phyloP scores from a whole-genome alignment of 2,888 invertebrate species.

The Eupeodes latifasciatus region DNA sequence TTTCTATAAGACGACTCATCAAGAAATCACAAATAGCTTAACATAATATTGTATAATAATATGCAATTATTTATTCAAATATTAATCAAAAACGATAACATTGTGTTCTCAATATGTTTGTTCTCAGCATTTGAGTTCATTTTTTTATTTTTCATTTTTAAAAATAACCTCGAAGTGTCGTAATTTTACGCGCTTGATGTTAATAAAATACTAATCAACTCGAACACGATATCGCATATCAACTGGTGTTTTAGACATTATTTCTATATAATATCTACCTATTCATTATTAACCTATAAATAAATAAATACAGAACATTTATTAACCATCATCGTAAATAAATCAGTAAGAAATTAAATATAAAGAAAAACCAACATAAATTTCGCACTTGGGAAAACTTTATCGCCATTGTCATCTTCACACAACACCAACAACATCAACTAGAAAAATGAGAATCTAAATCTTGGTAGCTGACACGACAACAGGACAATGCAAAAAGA shows the following conservation, averaged over 20 bases:
- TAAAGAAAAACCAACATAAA: constrained; percentile 8
- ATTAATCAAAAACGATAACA: constrained; percentile 46
- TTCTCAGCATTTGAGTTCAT: constrained; percentile 18
- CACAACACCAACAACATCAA: background rate
- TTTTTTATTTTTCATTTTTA: background rate
- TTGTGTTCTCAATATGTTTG: constrained; percentile 5
- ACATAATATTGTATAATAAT: too few relatives aligned
- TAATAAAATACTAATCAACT: constrained; percentile 56
- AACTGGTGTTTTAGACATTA: background rate
- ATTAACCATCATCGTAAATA: constrained; percentile 19
- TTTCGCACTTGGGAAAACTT: constrained; percentile 6
- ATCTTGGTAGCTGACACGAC: constrained; percentile 15
- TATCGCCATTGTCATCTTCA: background rate
- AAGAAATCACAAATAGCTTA: background rate
- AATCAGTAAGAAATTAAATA: constrained; percentile 27
- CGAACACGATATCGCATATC: constrained; percentile 66
- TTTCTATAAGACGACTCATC: constrained; percentile 35
- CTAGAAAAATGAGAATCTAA: constrained; percentile 4
- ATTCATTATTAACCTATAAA: background rate
- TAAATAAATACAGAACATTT: background rate
- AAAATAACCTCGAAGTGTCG: constrained; percentile 26
- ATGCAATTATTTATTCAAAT: constrained; percentile 32
- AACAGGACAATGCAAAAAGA: background rate
- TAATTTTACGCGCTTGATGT: constrained; percentile 29
- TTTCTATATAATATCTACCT: background rate